These are phyloP conservation scores for Ferrisia virgata DNA, from an alignment of 2,888 invertebrate species.

Conservation along the genomic window DNA sequence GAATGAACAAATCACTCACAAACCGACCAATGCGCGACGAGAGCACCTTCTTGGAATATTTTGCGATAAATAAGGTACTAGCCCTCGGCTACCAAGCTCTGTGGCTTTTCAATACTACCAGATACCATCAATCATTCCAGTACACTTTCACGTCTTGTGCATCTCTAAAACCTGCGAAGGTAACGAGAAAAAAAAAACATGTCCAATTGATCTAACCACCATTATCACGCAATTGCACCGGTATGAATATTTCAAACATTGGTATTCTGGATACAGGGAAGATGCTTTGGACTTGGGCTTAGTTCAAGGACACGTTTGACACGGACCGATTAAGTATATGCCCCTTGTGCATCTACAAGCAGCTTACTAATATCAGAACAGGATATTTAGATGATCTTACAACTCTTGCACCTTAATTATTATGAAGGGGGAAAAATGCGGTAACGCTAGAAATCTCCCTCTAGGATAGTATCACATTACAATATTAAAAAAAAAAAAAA, in stretches of 20 bases:
- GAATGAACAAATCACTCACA: too few relatives aligned
- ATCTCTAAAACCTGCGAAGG: not conserved
- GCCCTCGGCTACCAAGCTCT: not conserved
- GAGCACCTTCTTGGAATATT: not conserved
- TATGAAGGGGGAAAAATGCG: not conserved
- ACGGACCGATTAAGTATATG: not conserved
- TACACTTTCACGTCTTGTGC: not conserved
- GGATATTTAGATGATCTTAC: not conserved
- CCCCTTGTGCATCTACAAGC: not conserved
- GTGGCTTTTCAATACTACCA: not conserved
- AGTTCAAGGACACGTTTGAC: slow-evolving; percentile 28
- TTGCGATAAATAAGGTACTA: not conserved
- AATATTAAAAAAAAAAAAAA: too few relatives aligned
- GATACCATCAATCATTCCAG: not conserved
- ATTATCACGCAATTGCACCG: slow-evolving; percentile 1
- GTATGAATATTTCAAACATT: not conserved
- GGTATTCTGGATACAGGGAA: slow-evolving; percentile 7
- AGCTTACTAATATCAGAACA: not conserved
- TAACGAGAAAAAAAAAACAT: not conserved
- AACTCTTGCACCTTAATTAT: too few relatives aligned
- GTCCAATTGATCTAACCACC: not conserved
- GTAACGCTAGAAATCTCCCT: not conserved
- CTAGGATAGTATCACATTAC: too few relatives aligned
- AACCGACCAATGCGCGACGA: not conserved
- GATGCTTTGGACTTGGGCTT: not conserved